phyloP scores from a whole-genome alignment of 2,113 vertebrate genomes.

The Dipodomys spectabilis region DNA sequence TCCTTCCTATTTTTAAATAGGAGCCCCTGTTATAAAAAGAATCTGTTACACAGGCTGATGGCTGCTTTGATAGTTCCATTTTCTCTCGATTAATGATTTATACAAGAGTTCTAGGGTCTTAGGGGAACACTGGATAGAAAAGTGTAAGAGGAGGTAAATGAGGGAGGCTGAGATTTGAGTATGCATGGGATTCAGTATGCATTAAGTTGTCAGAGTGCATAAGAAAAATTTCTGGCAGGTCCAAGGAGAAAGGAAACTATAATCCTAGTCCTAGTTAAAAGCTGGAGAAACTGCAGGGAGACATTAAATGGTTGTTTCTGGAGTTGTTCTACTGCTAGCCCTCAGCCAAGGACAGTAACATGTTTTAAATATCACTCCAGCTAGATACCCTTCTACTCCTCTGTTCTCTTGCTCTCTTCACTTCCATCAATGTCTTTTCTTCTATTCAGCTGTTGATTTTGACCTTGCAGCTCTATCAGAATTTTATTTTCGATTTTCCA shows the following conservation, averaged over 20 bases:
- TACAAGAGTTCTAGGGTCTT: not conserved
- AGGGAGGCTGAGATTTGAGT: not conserved
- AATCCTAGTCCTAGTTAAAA: not conserved
- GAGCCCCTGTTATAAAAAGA: not conserved
- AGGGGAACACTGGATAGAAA: not conserved
- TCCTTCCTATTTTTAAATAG: not conserved
- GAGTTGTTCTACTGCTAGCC: not conserved
- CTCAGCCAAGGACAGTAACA: accelerated
- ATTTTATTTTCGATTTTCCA: slow-evolving; percentile 48
- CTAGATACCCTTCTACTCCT: not conserved
- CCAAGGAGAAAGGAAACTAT: not conserved
- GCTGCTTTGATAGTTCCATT: not conserved
- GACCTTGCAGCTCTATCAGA: not conserved
- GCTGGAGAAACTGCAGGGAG: not conserved
- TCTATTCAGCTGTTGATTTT: not conserved
- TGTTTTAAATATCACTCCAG: not conserved
- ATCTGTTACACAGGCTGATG: not conserved
- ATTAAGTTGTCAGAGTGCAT: not conserved
- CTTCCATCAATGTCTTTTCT: not conserved
- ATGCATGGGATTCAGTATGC: not conserved
- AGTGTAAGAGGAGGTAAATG: not conserved
- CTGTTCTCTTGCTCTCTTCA: not conserved
- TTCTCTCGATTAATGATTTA: not conserved
- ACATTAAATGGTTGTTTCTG: not conserved
- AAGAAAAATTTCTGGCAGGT: not conserved